phyloP scores from a whole-genome alignment of 2,888 invertebrate genomes.

The Spialia ferax region DNA sequence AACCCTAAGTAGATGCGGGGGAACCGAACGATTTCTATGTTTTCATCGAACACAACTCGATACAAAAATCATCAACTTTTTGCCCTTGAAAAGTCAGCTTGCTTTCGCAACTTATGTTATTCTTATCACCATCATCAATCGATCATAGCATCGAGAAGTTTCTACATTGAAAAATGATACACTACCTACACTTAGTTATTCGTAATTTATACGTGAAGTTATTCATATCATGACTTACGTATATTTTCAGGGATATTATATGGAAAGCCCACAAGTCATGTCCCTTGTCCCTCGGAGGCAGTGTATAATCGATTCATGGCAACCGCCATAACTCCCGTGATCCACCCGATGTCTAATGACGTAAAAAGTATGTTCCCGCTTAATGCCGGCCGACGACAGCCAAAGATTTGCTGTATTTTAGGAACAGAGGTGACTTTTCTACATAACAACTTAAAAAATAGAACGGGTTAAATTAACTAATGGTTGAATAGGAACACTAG shows the following conservation, averaged over 20 bases:
- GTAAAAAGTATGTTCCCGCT: slow-evolving; percentile 84
- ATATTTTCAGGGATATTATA: not conserved
- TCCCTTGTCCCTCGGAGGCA: slow-evolving; percentile 41
- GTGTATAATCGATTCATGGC: slow-evolving; percentile 74
- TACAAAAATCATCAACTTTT: too few species aligned
- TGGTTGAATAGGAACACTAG: too few species aligned
- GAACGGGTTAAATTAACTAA: not conserved
- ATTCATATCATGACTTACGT: not conserved
- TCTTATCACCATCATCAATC: not conserved
- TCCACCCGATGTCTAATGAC: slow-evolving; percentile 81
- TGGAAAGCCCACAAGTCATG: slow-evolving; percentile 36
- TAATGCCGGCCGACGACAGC: slow-evolving; percentile 66
- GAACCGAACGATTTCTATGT: too few species aligned
- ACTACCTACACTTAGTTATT: too few species aligned
- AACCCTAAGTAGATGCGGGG: too few species aligned
- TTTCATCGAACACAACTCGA: too few species aligned
- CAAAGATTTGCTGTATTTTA: slow-evolving; percentile 53
- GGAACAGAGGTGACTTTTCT: slow-evolving; percentile 4
- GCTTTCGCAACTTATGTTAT: not conserved
- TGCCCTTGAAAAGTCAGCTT: too few species aligned
- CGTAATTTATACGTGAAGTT: too few species aligned
- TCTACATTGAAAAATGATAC: too few species aligned
- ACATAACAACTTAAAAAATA: not conserved
- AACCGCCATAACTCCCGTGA: slow-evolving; percentile 72
- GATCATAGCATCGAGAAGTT: too few species aligned